Evolutionary conservation across 2,113 vertebrate genomes (phyloP), one percentile per base, ranked within the genome.

Genomic region (Protobothrops mucrosquamatus): DNA sequence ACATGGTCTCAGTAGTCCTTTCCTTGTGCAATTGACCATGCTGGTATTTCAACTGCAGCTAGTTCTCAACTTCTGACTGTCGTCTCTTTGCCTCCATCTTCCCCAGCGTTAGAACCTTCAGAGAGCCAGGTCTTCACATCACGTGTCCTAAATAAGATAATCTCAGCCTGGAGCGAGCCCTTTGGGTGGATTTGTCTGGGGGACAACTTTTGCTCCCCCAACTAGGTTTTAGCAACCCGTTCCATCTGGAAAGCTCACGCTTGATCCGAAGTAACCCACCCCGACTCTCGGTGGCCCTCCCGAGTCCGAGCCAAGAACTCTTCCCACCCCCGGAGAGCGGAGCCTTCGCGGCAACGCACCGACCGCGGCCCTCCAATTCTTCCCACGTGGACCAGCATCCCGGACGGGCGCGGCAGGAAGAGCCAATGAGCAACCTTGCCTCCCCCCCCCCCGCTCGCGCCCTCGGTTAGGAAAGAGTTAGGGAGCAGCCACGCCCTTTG

Each of bases 391-490:
- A 22, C 51, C 15, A 23, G 48, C 22, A 22, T 51, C 39, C 29
- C 18, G 0, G 55, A 26, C 14, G 15, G 48, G 29, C n/a, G 85
- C 22, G 57, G 46, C 57, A 9, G 85, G 23, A 12, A 5, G 23
- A 69, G 85, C 85, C 86, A 91, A 92, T 55, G 46, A 14, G 20
- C 64, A 12, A 20, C 6, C 48, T 56, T 14, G 2, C 20, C 29
- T 1, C 0, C 3, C 0, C 24, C 6, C 23, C 48, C 1, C 11
- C 7, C 26, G n/a, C n/a, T n/a, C n/a, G n/a, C n/a, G n/a, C n/a
- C 69, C 15, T n/a, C 23, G 87, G 95, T 0, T 48, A 86, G 88
- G 89, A 96, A 96, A 39, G 94, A 87, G 96, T 97, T 96, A 97
- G 91, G 10, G 7, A 3, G 48, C 95, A 85, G 94, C 89, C 95